Percentiles rank a stretch among this genome's conserved stretches.
Evolutionary conservation across 2,113 vertebrate genomes (phyloP).

Genomic region (Gymnocephalus cernua): DNA sequence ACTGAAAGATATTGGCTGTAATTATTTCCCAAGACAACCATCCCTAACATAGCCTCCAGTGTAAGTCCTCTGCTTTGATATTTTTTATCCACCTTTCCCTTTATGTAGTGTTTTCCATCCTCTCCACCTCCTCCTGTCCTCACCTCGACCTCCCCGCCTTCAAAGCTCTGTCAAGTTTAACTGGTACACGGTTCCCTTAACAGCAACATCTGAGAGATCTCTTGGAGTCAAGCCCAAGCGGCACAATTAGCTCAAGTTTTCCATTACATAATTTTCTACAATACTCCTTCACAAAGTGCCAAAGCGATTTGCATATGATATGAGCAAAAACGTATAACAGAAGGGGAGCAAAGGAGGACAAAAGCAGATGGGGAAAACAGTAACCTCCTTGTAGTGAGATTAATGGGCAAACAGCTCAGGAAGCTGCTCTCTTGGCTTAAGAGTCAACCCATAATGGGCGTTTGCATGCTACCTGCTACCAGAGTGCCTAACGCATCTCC

Average conservation of each 20-base stretch:
- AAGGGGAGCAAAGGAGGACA: slow-evolving; percentile 3
- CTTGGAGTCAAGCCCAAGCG: slow-evolving; percentile 75
- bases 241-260: slow-evolving; percentile 84
- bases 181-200: slow-evolving; percentile 75
- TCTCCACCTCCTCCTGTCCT: slow-evolving; percentile 49
- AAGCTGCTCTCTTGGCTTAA: slow-evolving; percentile 47
- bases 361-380: slow-evolving; percentile 23
- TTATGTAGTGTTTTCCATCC: slow-evolving; percentile 41
- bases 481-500: slow-evolving; percentile 48
- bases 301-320: slow-evolving; percentile 46
- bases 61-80: slow-evolving; percentile 24
- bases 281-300: slow-evolving; percentile 70
- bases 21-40: slow-evolving; percentile 7
- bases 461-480: slow-evolving; percentile 46
- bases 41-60: not conserved
- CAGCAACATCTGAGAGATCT: slow-evolving; percentile 76
- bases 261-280: slow-evolving; percentile 78
- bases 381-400: slow-evolving; percentile 22
- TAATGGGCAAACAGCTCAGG: slow-evolving; percentile 48
- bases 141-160: slow-evolving; percentile 48
- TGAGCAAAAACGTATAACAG: slow-evolving; percentile 39
- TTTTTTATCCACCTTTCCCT: slow-evolving; percentile 9
- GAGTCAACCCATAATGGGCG: slow-evolving; percentile 66
- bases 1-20: not conserved
- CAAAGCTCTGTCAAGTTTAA: slow-evolving; percentile 65